Conservation (phyloP, 2,113 vertebrate genomes). For the Lophura nycthemera region DNA sequence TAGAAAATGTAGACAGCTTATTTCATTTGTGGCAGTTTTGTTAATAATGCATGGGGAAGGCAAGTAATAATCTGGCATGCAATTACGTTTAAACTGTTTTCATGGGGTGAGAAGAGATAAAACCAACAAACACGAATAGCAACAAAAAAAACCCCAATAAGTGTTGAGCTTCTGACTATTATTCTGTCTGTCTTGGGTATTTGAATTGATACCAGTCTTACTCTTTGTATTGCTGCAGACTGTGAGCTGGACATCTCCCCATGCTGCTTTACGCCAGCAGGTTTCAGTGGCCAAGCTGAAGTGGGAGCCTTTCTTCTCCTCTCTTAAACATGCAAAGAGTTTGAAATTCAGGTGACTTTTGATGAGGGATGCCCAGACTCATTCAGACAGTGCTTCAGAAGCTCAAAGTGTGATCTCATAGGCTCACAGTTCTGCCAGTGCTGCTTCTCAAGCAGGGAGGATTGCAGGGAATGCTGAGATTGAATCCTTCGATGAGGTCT, state of each 20-base stretch:
- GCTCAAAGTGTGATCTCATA: accelerated
- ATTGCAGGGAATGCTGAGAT: background rate
- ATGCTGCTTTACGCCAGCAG: background rate
- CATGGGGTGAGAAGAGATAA: background rate
- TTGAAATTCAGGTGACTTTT: background rate
- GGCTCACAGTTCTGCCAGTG: background rate
- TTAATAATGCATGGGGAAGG: conserved; percentile 64
- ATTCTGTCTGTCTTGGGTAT: background rate
- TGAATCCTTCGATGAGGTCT: accelerated
- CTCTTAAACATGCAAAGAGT: background rate
- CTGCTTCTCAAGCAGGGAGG: background rate
- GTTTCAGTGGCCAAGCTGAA: background rate
- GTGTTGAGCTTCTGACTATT: background rate
- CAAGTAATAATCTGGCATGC: conserved; percentile 65
- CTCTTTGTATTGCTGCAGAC: background rate
- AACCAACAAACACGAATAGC: background rate
- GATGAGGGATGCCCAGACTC: background rate
- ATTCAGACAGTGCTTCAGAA: background rate
- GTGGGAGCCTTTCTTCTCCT: background rate
- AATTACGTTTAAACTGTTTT: conserved; percentile 54
- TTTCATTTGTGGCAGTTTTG: conserved; percentile 49
- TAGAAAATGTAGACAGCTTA: conserved; percentile 52
- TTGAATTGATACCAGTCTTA: background rate
- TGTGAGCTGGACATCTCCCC: accelerated
- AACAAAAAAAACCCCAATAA: background rate